phyloP scores from a whole-genome alignment of 2,888 invertebrate species.

The Cheilosia soror region DNA sequence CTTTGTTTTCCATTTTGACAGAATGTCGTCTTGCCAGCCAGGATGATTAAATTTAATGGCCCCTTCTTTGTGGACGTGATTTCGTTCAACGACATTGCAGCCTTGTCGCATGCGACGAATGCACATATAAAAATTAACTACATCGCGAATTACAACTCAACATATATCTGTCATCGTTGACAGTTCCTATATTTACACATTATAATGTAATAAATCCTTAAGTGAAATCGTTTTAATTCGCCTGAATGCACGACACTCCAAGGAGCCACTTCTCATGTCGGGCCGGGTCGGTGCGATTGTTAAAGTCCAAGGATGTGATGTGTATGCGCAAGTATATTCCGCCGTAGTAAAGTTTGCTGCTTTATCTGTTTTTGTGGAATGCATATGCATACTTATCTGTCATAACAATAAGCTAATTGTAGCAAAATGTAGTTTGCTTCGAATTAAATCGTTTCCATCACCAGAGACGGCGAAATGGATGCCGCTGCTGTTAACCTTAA shows the following conservation, averaged over 20 bases:
- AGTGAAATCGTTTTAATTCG: slow-evolving; percentile 41
- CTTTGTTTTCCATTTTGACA: slow-evolving; percentile 11
- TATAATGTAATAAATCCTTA: background rate
- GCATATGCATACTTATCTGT: background rate
- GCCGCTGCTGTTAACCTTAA: slow-evolving; percentile 36
- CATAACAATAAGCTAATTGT: slow-evolving; percentile 68
- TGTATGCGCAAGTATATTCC: background rate
- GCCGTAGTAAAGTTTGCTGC: background rate
- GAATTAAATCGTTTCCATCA: slow-evolving; percentile 20
- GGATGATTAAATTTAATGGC: slow-evolving; percentile 39
- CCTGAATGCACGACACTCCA: slow-evolving; percentile 17
- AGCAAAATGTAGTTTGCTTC: slow-evolving; percentile 19
- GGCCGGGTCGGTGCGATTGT: slow-evolving; percentile 3
- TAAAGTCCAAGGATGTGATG: slow-evolving; percentile 13
- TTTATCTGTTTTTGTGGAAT: background rate
- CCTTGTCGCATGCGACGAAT: slow-evolving; percentile 30
- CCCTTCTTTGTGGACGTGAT: slow-evolving; percentile 25
- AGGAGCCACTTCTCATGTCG: slow-evolving; percentile 31
- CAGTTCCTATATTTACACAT: background rate
- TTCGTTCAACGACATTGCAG: slow-evolving; percentile 59
- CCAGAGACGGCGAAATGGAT: background rate
- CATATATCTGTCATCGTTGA: slow-evolving; percentile 36
- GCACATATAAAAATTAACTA: background rate
- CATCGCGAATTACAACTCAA: slow-evolving; percentile 2
- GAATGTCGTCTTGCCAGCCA: slow-evolving; percentile 15